A percentile compares a stretch with the other conserved stretches of the same genome.
Evolutionary conservation across 2,888 invertebrate species (phyloP).

Genomic region (Macaria notata): DNA sequence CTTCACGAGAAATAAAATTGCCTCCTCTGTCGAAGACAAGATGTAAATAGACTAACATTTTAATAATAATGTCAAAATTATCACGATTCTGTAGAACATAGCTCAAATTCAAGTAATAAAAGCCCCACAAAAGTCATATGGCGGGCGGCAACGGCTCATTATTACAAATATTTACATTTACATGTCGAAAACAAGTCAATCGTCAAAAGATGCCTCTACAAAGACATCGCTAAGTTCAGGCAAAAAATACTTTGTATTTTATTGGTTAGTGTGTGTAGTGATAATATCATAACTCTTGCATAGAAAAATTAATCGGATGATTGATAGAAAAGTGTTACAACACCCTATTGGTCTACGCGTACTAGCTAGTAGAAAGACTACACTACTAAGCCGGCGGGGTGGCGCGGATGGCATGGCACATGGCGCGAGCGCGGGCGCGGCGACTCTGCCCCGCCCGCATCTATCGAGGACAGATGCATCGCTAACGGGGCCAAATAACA

Average conservation of each 20-base stretch:
- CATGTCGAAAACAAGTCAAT: constrained; percentile 72
- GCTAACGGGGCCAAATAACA: constrained; percentile 83
- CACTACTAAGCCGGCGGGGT: constrained; percentile 81
- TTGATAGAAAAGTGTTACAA: constrained; percentile 80
- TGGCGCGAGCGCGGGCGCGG: constrained; percentile 41
- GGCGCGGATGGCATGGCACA: constrained; percentile 61
- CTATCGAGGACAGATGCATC: constrained; percentile 82
- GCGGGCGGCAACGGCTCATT: constrained; percentile 62
- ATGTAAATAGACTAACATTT: constrained; percentile 59
- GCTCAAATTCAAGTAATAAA: constrained; percentile 69
- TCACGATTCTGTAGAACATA: constrained; percentile 70
- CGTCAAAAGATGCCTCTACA: constrained; percentile 75
- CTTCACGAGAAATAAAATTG: constrained; percentile 70
- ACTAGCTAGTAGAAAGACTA: constrained; percentile 78
- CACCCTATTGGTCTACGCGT: constrained; percentile 82
- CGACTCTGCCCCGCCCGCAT: constrained; percentile 52
- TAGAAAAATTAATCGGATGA: constrained; percentile 77
- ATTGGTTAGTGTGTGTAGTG: constrained; percentile 77
- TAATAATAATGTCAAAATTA: constrained; percentile 62
- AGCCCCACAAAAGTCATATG: constrained; percentile 73
- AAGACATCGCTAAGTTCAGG: constrained; percentile 79
- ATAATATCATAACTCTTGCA: constrained; percentile 78
- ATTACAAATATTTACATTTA: constrained; percentile 77
- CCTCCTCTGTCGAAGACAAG: constrained; percentile 62
- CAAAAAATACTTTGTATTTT: constrained; percentile 65